Evolutionary conservation across 2,888 invertebrate genomes (phyloP), one percentile per base, ranked within the genome.

Genomic region (Dynastes tityus): DNA sequence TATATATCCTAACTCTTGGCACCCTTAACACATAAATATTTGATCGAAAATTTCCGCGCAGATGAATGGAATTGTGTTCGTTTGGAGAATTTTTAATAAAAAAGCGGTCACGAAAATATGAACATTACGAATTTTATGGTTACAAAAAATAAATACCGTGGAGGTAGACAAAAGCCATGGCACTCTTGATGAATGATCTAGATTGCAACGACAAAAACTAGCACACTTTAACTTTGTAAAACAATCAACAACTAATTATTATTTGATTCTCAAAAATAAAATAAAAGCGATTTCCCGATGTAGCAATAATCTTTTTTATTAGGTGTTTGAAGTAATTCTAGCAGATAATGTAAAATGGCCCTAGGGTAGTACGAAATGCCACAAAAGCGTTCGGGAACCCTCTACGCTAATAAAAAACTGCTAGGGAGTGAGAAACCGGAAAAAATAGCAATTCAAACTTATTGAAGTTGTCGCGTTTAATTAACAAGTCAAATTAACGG

Each of bases 321-420:
- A 73, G 73, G 73, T 73, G 61, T 73, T 73, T 61, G 37, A 73
- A 61, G 61, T 73, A 73, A 73, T 73, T 73, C 61, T 45, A 32
- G 40, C 40, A 61, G 73, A 58, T 73, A 73, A 73, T 73, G 73
- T 73, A 73, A 73, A 73, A 53, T 73, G 73, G 61, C 73, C 73
- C 73, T 73, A 73, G 73, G 73, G 73, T 73, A 73, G 61, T 5
- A 73, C 61, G 61, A 53, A 61, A 73, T 45, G 61, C 61, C 73
- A 37, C 58, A 71, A 55, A 71, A 55, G 71, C 55, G 37, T 37
- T 40, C 70, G 45, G 2, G 37, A 58, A 73, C 73, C 73, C 73
- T 73, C 73, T 58, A 40, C 29, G 61, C 73, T 73, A 73, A 73
- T 73, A 73, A 73, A 73, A 40, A 73, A 73, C 40, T 58, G 58